Conservation (phyloP, 2,888 invertebrate species). For the Seladonia tumulorum region DNA sequence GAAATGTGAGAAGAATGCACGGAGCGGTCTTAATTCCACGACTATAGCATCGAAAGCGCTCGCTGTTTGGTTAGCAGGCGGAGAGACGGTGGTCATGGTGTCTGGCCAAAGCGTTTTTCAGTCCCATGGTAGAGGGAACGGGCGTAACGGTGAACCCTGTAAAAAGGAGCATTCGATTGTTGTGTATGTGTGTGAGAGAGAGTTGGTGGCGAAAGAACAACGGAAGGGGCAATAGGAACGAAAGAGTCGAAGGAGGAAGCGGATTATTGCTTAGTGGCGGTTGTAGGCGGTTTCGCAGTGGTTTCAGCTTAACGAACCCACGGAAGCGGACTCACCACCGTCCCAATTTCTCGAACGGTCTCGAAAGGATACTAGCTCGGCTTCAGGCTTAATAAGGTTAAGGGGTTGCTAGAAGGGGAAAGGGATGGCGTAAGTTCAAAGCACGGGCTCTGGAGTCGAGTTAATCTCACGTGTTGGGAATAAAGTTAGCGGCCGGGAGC, state of each 20-base stretch:
- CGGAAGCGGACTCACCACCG: conserved; percentile 73
- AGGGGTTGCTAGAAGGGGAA: conserved; percentile 54
- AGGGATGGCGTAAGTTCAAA: conserved; percentile 66
- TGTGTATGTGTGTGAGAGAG: neutral
- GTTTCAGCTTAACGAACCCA: conserved; percentile 75
- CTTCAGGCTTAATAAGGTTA: conserved; percentile 77
- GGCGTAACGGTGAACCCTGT: neutral
- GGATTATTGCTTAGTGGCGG: conserved; percentile 69
- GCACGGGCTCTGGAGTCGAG: conserved; percentile 66
- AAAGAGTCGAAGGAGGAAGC: conserved; percentile 40
- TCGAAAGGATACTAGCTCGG: conserved; percentile 73
- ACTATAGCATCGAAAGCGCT: neutral
- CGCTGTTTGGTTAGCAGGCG: conserved; percentile 40
- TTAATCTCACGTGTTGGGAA: conserved; percentile 79
- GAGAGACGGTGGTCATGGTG: conserved; percentile 12
- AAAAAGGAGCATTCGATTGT: neutral
- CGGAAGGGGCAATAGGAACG: conserved; percentile 20
- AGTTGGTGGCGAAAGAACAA: neutral
- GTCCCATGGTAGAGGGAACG: neutral
- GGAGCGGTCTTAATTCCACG: neutral
- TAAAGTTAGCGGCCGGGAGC: conserved; percentile 75
- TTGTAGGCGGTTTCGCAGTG: conserved; percentile 72
- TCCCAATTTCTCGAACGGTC: conserved; percentile 78
- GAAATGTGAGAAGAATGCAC: neutral
- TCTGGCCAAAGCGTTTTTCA: conserved; percentile 32